phyloP scores from a whole-genome alignment of 2,113 vertebrate species.

The Cyanoramphus novaezelandiae region DNA sequence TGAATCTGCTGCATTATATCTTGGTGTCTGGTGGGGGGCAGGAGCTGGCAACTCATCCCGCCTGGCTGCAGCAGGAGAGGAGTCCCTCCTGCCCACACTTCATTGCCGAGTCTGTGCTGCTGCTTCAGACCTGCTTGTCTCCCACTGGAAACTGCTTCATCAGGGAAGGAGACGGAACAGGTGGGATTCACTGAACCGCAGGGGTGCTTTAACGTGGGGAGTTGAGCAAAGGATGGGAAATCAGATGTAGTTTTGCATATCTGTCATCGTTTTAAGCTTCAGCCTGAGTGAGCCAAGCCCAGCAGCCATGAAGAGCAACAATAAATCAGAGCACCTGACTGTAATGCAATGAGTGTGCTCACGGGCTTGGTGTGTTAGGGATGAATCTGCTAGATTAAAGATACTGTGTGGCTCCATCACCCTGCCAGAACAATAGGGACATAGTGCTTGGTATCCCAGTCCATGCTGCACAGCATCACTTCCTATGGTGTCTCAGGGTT shows the following conservation, averaged over 20 bases:
- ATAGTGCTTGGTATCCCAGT: background rate
- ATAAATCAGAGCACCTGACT: background rate
- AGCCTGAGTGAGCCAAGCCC: background rate
- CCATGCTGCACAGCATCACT: rapidly evolving
- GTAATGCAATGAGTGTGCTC: background rate
- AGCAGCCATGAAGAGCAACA: background rate
- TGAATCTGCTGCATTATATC: rapidly evolving
- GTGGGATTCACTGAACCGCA: rapidly evolving
- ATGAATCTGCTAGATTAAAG: background rate
- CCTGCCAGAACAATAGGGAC: background rate
- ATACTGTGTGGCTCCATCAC: background rate
- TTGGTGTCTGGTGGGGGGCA: background rate
- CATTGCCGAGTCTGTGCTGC: background rate
- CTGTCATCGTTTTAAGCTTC: background rate
- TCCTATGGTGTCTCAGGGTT: rapidly evolving
- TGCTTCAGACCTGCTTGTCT: background rate
- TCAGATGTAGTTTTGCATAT: background rate
- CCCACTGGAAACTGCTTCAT: background rate
- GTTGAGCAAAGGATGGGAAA: background rate
- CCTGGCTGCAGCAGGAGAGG: background rate
- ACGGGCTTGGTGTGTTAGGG: rapidly evolving
- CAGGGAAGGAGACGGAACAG: background rate
- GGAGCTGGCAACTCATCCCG: background rate
- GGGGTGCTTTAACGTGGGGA: background rate
- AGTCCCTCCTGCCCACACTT: too few species aligned